phyloP scores from a whole-genome alignment of 2,113 vertebrate genomes.

The Gobio gobio region DNA sequence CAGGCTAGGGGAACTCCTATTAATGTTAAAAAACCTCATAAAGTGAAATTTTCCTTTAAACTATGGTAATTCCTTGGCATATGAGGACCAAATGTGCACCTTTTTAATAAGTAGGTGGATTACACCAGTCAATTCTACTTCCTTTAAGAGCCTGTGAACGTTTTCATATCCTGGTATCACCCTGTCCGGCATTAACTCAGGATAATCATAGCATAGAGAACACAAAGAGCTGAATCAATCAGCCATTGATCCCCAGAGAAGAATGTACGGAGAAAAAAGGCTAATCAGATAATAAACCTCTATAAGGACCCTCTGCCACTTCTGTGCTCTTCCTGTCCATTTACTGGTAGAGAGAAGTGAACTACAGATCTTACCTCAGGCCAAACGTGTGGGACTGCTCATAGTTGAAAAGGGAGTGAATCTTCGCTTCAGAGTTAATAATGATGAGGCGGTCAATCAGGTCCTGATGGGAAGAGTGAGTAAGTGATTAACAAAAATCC shows the following conservation, averaged over 20 bases:
- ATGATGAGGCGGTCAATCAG: conserved; percentile 91
- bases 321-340: conserved; percentile 20
- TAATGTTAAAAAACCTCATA: too few species aligned
- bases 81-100: neutral
- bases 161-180: conserved; percentile 51
- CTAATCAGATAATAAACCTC: conserved; percentile 59
- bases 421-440: conserved; percentile 92
- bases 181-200: conserved; percentile 53
- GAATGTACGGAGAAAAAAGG: conserved; percentile 50
- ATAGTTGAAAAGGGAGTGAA: conserved; percentile 92
- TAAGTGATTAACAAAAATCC: conserved; percentile 3
- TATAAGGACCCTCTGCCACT: neutral
- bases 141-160: conserved; percentile 19
- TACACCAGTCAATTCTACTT: conserved; percentile 30
- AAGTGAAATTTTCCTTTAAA: neutral
- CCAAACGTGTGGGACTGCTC: conserved; percentile 95
- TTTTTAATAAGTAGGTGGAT: conserved; percentile 12
- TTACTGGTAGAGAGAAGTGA: conserved; percentile 28
- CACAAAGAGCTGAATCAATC: conserved; percentile 58
- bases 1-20: too few species aligned
- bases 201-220: conserved; percentile 65
- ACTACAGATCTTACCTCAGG: conserved; percentile 84
- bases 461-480: conserved; percentile 77
- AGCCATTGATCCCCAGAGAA: conserved; percentile 49
- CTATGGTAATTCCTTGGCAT: neutral